phyloP scores from a whole-genome alignment of 2,888 invertebrate species.

The Thelaira solivaga region DNA sequence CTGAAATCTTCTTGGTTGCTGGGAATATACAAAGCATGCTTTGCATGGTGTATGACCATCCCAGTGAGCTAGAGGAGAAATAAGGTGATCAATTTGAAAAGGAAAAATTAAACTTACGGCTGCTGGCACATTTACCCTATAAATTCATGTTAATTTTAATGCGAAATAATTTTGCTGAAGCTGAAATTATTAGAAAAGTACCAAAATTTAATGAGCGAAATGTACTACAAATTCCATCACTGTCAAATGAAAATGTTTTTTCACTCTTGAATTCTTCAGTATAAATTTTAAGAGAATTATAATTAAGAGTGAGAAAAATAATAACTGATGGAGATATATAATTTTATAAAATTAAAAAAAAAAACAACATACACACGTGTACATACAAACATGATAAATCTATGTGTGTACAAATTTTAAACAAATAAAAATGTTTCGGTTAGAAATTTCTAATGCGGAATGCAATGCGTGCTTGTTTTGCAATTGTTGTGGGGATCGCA shows the following conservation, averaged over 20 bases:
- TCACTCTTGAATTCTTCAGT: too few relatives aligned
- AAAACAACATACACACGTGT: neutral
- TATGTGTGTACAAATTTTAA: neutral
- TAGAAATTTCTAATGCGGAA: neutral
- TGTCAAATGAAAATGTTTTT: neutral
- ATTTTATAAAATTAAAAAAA: neutral
- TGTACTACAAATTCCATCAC: neutral
- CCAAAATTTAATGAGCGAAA: neutral
- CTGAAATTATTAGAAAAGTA: neutral
- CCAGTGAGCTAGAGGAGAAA: too few relatives aligned
- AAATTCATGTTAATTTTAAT: too few relatives aligned
- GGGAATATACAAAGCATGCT: too few relatives aligned
- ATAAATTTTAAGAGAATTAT: neutral
- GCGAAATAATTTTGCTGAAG: too few relatives aligned
- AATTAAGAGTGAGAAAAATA: neutral
- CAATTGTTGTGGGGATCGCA: slow-evolving; percentile 27
- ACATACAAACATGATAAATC: neutral
- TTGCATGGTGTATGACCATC: too few relatives aligned
- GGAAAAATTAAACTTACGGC: too few relatives aligned
- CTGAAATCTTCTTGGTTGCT: too few relatives aligned
- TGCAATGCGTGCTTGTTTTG: too few relatives aligned
- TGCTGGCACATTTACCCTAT: too few relatives aligned
- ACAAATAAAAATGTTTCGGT: neutral
- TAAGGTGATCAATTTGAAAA: too few relatives aligned
- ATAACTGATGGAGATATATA: too few relatives aligned